A percentile compares a stretch with the other conserved stretches of the same genome.
Evolutionary conservation across 2,888 invertebrate species (phyloP).

Genomic region (Graphium colonna): DNA sequence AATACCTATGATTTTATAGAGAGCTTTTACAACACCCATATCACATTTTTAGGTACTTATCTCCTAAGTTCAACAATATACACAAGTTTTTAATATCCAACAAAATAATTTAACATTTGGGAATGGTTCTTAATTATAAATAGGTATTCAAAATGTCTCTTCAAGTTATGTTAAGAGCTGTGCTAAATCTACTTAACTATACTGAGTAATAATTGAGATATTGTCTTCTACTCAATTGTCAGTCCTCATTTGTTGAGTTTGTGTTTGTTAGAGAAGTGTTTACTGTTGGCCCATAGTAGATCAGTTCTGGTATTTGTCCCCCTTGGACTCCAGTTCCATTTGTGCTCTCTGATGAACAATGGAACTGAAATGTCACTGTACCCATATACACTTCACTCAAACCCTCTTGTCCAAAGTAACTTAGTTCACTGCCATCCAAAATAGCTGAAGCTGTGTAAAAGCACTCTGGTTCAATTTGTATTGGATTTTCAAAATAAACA

Average conservation of each 20-base stretch:
- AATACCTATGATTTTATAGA: constrained; percentile 60
- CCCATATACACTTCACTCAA: constrained; percentile 96
- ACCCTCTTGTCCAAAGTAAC: constrained; percentile 98
- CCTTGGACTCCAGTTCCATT: constrained; percentile 98
- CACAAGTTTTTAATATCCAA: constrained; percentile 54
- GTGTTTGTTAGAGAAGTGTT: constrained; percentile 57
- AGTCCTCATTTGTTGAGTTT: constrained; percentile 73
- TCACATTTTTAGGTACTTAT: constrained; percentile 71
- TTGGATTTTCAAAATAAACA: constrained; percentile 88
- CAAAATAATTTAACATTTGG: constrained; percentile 58
- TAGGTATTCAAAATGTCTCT: constrained; percentile 26
- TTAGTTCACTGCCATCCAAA: constrained; percentile 94
- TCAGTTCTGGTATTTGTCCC: constrained; percentile 97
- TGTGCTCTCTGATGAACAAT: constrained; percentile 97
- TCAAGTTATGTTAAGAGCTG: constrained; percentile 19
- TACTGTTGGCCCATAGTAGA: constrained; percentile 93
- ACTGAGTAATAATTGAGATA: constrained; percentile 57
- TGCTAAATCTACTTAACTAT: constrained; percentile 37
- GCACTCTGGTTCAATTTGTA: constrained; percentile 94
- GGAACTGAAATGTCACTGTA: constrained; percentile 97
- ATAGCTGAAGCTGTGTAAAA: constrained; percentile 98
- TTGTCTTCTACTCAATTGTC: constrained; percentile 56
- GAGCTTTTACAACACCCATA: constrained; percentile 76
- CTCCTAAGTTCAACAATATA: constrained; percentile 65
- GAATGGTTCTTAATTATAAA: constrained; percentile 50